These are phyloP conservation scores for Epinotia demarniana DNA, from an alignment of 2,888 invertebrate genomes.

Conservation along the genomic window DNA sequence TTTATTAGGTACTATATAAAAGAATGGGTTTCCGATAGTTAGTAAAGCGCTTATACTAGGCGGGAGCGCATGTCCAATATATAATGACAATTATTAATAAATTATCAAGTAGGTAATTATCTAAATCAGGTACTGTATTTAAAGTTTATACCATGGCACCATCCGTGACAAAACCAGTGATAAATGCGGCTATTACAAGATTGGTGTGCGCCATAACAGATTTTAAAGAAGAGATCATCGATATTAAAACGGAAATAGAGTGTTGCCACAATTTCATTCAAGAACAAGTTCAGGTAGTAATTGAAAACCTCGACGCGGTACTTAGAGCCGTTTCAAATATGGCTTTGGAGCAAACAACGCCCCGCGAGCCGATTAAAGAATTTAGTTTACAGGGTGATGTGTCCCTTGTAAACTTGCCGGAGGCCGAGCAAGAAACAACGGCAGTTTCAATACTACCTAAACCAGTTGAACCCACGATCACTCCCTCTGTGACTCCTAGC, in stretches of 20 bases:
- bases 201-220: background rate
- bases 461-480: background rate
- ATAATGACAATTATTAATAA: background rate
- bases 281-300: background rate
- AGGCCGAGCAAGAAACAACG: background rate
- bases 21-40: background rate
- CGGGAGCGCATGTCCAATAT: constrained; percentile 1
- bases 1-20: background rate
- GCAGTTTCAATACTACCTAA: background rate
- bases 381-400: background rate
- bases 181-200: background rate
- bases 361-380: background rate
- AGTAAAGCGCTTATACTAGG: background rate
- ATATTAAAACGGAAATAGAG: background rate
- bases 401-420: background rate
- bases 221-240: constrained; percentile 16
- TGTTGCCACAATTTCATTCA: background rate
- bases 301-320: background rate
- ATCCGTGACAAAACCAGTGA: background rate
- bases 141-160: background rate
- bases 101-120: background rate
- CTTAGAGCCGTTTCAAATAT: background rate
- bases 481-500: background rate
- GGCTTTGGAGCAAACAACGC: background rate
- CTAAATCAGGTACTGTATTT: background rate